phyloP scores from a whole-genome alignment of 2,888 invertebrate genomes.

The Ophonus ardosiacus region DNA sequence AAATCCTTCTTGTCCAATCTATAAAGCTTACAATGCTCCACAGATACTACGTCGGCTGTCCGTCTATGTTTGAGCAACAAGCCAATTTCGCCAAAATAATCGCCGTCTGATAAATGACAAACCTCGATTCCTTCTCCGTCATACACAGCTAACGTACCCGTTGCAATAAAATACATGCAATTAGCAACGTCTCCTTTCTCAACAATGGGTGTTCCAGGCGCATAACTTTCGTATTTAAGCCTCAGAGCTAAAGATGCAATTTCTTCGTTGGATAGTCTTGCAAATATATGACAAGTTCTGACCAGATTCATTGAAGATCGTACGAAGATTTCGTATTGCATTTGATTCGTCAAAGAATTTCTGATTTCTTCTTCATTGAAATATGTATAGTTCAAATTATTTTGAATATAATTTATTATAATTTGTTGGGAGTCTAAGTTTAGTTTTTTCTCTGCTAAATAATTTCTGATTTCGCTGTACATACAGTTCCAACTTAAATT shows the following conservation, averaged over 20 bases:
- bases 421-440: background rate
- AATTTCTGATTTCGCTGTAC: background rate
- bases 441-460: background rate
- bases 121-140: background rate
- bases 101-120: constrained; percentile 18
- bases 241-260: background rate
- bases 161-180: constrained; percentile 24
- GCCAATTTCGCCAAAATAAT: constrained; percentile 16
- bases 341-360: background rate
- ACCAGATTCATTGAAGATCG: background rate
- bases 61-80: background rate
- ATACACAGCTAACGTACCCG: background rate
- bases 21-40: background rate
- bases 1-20: constrained; percentile 3
- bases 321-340: background rate
- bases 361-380: background rate
- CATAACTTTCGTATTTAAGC: constrained; percentile 8
- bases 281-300: background rate
- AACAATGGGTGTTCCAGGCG: background rate
- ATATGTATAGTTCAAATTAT: background rate
- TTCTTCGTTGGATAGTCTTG: background rate
- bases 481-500: background rate
- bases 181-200: background rate
- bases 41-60: background rate
- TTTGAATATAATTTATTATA: background rate